Percentiles rank a stretch among this genome's conserved stretches.
phyloP scores from a whole-genome alignment of 2,888 invertebrate genomes.

The Drosophila bunnanda region DNA sequence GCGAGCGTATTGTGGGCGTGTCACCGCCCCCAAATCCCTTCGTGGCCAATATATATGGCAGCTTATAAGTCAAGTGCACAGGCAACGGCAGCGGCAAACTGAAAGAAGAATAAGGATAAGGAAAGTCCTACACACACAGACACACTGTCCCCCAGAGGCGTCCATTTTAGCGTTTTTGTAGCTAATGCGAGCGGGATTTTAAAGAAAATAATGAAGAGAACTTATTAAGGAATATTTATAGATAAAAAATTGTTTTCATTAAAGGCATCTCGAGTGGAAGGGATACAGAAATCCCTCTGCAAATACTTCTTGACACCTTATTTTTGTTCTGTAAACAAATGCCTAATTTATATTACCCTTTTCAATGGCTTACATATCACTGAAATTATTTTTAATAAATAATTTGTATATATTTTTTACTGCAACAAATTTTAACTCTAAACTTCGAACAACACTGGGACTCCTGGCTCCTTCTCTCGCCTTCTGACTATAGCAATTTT shows the following conservation, averaged over 20 bases:
- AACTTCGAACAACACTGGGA: neutral
- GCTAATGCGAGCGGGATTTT: neutral
- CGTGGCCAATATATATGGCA: slow-evolving; percentile 66
- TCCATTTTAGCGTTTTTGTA: neutral
- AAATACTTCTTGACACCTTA: no score
- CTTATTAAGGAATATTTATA: neutral
- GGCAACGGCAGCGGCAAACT: slow-evolving; percentile 55
- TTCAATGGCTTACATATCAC: neutral
- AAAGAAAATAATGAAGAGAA: neutral
- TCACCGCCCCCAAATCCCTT: slow-evolving; percentile 29
- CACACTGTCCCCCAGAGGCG: neutral
- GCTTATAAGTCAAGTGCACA: slow-evolving; percentile 78
- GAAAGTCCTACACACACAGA: slow-evolving; percentile 5
- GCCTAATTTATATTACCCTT: no score
- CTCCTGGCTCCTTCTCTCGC: slow-evolving; percentile 8
- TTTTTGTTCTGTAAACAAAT: neutral
- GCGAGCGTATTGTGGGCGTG: slow-evolving; percentile 78
- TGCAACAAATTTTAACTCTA: neutral
- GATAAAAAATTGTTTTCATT: neutral
- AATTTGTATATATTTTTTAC: neutral
- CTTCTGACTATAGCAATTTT: slow-evolving; percentile 58
- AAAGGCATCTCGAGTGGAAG: neutral
- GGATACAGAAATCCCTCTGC: neutral
- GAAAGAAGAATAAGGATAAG: slow-evolving; percentile 19
- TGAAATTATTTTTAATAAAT: neutral